Percentiles rank a stretch among this genome's conserved stretches.
phyloP scores from a whole-genome alignment of 2,113 vertebrate genomes.

The Chionomys nivalis region DNA sequence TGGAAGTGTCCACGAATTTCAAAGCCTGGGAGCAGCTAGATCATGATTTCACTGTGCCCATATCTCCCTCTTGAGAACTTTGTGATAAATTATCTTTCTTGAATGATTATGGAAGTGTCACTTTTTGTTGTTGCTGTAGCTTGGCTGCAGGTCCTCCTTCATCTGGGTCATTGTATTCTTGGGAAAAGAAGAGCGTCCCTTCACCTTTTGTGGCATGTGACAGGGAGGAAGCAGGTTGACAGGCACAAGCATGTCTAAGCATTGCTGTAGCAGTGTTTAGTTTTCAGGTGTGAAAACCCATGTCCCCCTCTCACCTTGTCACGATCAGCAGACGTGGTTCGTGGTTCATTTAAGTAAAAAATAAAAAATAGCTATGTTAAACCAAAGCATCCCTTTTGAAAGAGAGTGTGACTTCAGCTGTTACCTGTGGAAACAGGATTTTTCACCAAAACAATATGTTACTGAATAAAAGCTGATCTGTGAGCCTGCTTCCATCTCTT shows the following conservation, averaged over 20 bases:
- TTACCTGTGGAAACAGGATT: slow-evolving; percentile 60
- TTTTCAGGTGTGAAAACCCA: slow-evolving; percentile 79
- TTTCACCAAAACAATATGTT: slow-evolving; percentile 57
- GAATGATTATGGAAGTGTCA: slow-evolving; percentile 72
- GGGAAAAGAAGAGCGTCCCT: slow-evolving; percentile 75
- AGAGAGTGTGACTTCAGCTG: slow-evolving; percentile 65
- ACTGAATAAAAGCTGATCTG: slow-evolving; percentile 37
- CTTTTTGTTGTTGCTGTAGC: not conserved
- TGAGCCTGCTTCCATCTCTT: slow-evolving; percentile 1
- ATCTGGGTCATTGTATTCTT: slow-evolving; percentile 79
- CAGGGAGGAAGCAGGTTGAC: slow-evolving; percentile 66
- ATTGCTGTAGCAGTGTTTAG: slow-evolving; percentile 68
- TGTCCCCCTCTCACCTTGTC: slow-evolving; percentile 78
- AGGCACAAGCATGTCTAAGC: slow-evolving; percentile 70
- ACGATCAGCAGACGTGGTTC: slow-evolving; percentile 80
- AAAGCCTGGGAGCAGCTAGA: not conserved
- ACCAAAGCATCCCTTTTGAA: slow-evolving; percentile 61
- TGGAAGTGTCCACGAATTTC: not conserved
- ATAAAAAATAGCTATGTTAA: slow-evolving; percentile 66
- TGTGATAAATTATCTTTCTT: slow-evolving; percentile 73
- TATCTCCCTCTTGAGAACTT: not conserved
- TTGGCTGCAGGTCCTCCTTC: slow-evolving; percentile 75
- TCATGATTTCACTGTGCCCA: not conserved
- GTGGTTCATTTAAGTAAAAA: slow-evolving; percentile 76
- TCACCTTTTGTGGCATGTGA: slow-evolving; percentile 72